phyloP scores from a whole-genome alignment of 2,797 vertebrate species.

The Lycodopsis pacificus region DNA sequence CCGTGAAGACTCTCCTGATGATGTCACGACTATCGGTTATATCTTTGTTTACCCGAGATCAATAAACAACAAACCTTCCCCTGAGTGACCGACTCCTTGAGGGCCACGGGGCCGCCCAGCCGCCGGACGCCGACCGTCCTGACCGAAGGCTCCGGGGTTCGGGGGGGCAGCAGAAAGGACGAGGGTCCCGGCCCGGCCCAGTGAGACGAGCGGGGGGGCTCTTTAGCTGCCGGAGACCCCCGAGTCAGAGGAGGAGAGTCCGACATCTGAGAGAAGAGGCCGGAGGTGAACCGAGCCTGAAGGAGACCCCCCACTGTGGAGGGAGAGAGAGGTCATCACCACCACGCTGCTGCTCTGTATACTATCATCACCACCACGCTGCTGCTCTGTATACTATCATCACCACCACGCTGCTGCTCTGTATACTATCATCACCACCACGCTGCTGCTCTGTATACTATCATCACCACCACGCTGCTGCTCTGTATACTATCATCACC shows the following conservation, averaged over 20 bases:
- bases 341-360: too few species aligned
- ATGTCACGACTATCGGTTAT: too few species aligned
- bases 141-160: slow-evolving; percentile 81
- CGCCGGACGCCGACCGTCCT: slow-evolving; percentile 88
- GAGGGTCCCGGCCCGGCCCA: slow-evolving; percentile 78
- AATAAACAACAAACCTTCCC: slow-evolving; percentile 75
- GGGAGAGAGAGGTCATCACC: background rate
- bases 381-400: too few species aligned
- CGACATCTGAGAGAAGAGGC: slow-evolving; percentile 73
- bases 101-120: slow-evolving; percentile 84
- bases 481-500: too few species aligned
- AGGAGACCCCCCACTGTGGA: slow-evolving; percentile 87
- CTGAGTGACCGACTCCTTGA: slow-evolving; percentile 81
- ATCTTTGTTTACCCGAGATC: background rate
- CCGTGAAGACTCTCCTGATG: too few species aligned
- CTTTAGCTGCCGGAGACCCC: background rate
- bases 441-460: too few species aligned
- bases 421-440: too few species aligned
- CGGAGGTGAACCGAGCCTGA: slow-evolving; percentile 84
- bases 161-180: slow-evolving; percentile 79
- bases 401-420: too few species aligned
- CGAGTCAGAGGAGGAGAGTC: slow-evolving; percentile 64
- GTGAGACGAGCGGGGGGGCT: slow-evolving; percentile 17
- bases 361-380: too few species aligned
- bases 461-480: too few species aligned